A percentile compares a stretch with the other conserved stretches of the same genome.
Evolutionary conservation across 2,888 invertebrate genomes (phyloP).

Genomic region (Tyria jacobaeae): DNA sequence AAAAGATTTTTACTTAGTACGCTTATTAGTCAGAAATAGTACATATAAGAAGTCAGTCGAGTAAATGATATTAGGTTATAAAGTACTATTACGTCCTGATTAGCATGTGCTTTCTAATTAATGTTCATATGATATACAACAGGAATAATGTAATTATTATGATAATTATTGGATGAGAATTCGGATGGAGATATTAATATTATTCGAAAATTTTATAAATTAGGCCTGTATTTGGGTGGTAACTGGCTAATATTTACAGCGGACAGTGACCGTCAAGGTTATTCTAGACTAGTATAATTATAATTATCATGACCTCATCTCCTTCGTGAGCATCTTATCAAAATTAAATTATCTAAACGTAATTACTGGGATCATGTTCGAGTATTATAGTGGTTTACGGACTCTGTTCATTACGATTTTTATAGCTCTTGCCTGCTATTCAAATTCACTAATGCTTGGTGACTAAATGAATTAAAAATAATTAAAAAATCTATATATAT

Average conservation of each 20-base stretch:
- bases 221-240: not conserved
- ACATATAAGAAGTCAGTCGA: too few relatives aligned
- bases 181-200: not conserved
- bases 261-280: constrained; percentile 30
- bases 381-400: constrained; percentile 1
- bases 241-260: constrained; percentile 8
- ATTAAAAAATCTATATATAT: too few relatives aligned
- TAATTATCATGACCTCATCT: constrained; percentile 39
- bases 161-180: not conserved
- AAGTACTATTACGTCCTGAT: not conserved
- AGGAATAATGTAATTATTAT: not conserved
- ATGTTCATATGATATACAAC: not conserved
- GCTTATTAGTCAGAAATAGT: too few relatives aligned
- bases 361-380: constrained; percentile 25
- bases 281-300: constrained; percentile 35
- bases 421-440: not conserved
- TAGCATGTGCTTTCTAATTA: not conserved
- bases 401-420: not conserved
- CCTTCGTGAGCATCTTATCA: constrained; percentile 40
- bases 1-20: too few relatives aligned
- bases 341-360: constrained; percentile 39
- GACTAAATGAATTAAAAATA: too few relatives aligned
- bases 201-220: not conserved
- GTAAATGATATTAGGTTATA: too few relatives aligned
- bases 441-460: not conserved